Conservation (phyloP, 2,888 invertebrate species). For the Tinea trinotella region DNA sequence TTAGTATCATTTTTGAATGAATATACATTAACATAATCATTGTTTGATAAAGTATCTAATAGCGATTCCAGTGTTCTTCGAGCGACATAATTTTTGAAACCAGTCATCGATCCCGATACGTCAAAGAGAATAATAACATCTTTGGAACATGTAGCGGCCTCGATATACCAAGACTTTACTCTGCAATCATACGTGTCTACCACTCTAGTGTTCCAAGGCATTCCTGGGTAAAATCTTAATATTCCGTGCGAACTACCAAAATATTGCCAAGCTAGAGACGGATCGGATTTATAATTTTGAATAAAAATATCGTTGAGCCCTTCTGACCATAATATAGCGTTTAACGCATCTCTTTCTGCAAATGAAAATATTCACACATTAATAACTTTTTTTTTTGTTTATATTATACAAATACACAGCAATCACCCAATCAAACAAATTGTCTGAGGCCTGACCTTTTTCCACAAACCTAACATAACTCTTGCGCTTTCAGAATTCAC, state of each 20-base stretch:
- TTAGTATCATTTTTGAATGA: slow-evolving; percentile 81
- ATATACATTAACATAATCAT: slow-evolving; percentile 96
- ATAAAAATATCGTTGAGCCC: slow-evolving; percentile 85
- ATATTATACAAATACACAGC: no score
- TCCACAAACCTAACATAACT: no score
- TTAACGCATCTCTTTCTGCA: slow-evolving; percentile 49
- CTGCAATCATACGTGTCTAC: slow-evolving; percentile 93
- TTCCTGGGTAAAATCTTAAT: slow-evolving; percentile 91
- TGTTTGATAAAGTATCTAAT: slow-evolving; percentile 95
- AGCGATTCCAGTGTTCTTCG: slow-evolving; percentile 90
- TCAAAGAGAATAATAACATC: slow-evolving; percentile 97
- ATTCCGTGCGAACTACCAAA: slow-evolving; percentile 96
- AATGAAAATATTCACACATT: slow-evolving; percentile 21
- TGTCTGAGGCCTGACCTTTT: no score
- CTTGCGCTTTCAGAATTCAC: no score
- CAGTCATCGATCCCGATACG: slow-evolving; percentile 97
- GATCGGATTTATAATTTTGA: slow-evolving; percentile 89
- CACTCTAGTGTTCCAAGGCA: slow-evolving; percentile 73
- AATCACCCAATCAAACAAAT: no score
- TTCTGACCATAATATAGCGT: slow-evolving; percentile 89
- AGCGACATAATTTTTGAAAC: slow-evolving; percentile 82
- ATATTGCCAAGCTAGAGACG: slow-evolving; percentile 96
- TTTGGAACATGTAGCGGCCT: slow-evolving; percentile 98
- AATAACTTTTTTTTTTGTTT: no score
- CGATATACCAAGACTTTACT: slow-evolving; percentile 95